These are phyloP conservation scores for Platycnemis pennipes DNA, from an alignment of 2,888 invertebrate genomes.

Conservation along the genomic window DNA sequence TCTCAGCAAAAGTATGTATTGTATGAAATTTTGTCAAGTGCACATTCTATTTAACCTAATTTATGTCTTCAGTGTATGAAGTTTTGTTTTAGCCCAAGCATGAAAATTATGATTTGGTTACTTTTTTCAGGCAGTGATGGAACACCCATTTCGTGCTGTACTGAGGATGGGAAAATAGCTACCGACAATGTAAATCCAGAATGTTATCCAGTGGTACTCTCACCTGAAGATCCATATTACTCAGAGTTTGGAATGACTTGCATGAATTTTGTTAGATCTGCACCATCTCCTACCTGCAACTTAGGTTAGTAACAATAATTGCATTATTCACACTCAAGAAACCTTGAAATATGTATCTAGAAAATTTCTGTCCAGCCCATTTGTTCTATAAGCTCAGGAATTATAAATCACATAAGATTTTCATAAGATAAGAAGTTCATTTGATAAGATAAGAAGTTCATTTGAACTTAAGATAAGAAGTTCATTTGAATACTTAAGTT, in stretches of 20 bases:
- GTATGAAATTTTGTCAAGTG: background rate
- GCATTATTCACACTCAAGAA: background rate
- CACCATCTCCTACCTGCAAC: constrained; percentile 88
- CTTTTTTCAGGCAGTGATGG: constrained; percentile 82
- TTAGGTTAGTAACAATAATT: constrained; percentile 81
- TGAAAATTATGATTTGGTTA: background rate
- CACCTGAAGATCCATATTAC: constrained; percentile 84
- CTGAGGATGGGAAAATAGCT: constrained; percentile 68
- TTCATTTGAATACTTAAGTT: no score
- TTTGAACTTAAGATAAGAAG: no score
- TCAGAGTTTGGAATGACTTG: constrained; percentile 85
- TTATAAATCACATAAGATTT: no score
- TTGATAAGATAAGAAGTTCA: no score
- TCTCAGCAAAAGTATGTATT: constrained; percentile 83
- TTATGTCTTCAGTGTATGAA: no score
- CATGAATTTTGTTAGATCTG: constrained; percentile 92
- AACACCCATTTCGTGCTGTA: constrained; percentile 87
- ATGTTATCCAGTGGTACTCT: constrained; percentile 88
- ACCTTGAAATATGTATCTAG: no score
- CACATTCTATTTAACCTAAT: no score
- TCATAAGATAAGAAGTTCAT: no score
- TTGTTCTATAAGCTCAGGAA: no score
- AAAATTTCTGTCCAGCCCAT: no score
- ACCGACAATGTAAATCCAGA: constrained; percentile 83
- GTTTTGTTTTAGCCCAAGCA: background rate